Evolutionary conservation across 64 coral and sea anemone species (phyloP).

Genomic region (Stylophora pistillata): DNA sequence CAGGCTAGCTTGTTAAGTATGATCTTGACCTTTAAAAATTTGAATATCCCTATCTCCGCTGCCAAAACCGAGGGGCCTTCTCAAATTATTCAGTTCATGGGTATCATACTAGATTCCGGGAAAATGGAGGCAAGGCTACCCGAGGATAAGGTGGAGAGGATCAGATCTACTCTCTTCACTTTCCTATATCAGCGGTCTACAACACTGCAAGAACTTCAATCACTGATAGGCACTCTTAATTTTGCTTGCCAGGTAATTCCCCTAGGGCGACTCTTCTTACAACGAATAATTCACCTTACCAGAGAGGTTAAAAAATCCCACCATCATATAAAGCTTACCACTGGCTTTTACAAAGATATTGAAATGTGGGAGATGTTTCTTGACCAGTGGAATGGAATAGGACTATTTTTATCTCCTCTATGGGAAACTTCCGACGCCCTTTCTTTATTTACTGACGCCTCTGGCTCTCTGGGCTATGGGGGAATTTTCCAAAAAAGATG

Average conservation of each 20-base stretch:
- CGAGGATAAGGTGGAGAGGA: constrained; percentile 29
- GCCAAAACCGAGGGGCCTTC: constrained; percentile 30
- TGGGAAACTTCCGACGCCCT: too few relatives aligned
- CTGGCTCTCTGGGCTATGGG: too few relatives aligned
- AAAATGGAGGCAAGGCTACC: constrained; percentile 55
- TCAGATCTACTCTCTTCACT: neutral
- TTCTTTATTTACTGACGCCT: too few relatives aligned
- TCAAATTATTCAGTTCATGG: constrained; percentile 44
- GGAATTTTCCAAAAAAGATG: too few relatives aligned
- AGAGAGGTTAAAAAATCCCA: too few relatives aligned
- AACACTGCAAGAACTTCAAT: constrained; percentile 27
- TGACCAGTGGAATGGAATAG: too few relatives aligned
- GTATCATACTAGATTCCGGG: constrained; percentile 27
- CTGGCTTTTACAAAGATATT: too few relatives aligned
- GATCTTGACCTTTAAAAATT: constrained; percentile 40
- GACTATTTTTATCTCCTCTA: too few relatives aligned
- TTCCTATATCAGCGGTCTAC: neutral
- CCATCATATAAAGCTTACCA: too few relatives aligned
- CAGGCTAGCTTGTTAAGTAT: constrained; percentile 16
- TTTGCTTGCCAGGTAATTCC: constrained; percentile 31
- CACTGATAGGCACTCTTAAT: constrained; percentile 32
- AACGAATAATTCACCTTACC: too few relatives aligned
- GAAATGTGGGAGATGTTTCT: too few relatives aligned
- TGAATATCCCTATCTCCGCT: constrained; percentile 13
- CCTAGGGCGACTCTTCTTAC: too few relatives aligned